phyloP scores from a whole-genome alignment of 2,113 vertebrate genomes.

The Proterorhinus semilunaris region DNA sequence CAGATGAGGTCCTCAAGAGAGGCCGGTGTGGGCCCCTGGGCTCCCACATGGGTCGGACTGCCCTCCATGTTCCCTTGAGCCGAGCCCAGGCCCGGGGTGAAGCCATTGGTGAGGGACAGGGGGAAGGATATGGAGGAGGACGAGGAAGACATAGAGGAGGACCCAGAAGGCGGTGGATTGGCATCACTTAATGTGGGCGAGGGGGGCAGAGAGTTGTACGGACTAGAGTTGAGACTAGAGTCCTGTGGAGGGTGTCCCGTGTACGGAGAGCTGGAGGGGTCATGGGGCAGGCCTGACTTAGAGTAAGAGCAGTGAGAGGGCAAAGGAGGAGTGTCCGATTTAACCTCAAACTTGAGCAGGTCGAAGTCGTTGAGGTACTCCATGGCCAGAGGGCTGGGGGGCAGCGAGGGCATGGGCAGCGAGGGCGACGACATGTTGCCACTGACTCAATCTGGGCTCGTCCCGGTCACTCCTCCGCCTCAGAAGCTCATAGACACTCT shows the following conservation, averaged over 20 bases:
- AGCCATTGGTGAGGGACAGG: constrained; percentile 73
- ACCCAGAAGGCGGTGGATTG: constrained; percentile 77
- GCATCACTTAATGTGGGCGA: constrained; percentile 94
- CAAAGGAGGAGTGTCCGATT: constrained; percentile 87
- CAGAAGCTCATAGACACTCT: constrained; percentile 57
- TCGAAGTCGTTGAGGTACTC: constrained; percentile 99
- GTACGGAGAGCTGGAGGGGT: constrained; percentile 77
- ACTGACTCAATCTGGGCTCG: constrained; percentile 34
- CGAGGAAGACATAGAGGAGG: constrained; percentile 74
- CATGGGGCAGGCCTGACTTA: constrained; percentile 59
- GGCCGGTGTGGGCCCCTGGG: constrained; percentile 75
- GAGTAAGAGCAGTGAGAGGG: constrained; percentile 80
- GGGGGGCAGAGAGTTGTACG: constrained; percentile 95
- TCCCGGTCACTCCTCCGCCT: constrained; percentile 40
- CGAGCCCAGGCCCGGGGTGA: constrained; percentile 70
- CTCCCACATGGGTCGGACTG: constrained; percentile 73
- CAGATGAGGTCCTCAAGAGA: constrained; percentile 98
- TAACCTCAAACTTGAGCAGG: constrained; percentile 98
- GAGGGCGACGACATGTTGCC: constrained; percentile 73
- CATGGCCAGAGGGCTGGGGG: constrained; percentile 96
- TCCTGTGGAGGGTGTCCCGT: constrained; percentile 86
- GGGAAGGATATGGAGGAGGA: constrained; percentile 79
- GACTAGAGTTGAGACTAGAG: constrained; percentile 94
- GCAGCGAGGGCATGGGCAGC: constrained; percentile 79
- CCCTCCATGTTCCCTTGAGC: constrained; percentile 84